Percentiles rank a stretch among this genome's conserved stretches.
These are phyloP conservation scores for Phorcus lineatus DNA, from an alignment of 2,888 invertebrate species.

Conservation along the genomic window DNA sequence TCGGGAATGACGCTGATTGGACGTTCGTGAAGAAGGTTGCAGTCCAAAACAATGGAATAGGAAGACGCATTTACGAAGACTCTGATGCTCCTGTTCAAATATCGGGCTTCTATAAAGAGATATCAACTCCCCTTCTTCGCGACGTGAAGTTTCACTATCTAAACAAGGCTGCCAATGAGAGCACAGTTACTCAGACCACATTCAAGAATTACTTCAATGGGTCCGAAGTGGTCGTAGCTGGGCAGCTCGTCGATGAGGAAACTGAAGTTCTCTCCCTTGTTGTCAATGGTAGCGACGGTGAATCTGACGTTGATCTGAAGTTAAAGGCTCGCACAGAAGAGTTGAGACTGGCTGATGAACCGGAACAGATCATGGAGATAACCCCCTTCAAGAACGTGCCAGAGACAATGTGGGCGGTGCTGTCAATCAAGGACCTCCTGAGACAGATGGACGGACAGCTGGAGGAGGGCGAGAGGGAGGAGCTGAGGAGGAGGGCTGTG, in stretches of 20 bases:
- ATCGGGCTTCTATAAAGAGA: slow-evolving; percentile 80
- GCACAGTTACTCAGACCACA: slow-evolving; percentile 42
- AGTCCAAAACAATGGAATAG: slow-evolving; percentile 82
- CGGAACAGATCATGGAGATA: slow-evolving; percentile 16
- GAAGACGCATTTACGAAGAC: slow-evolving; percentile 84
- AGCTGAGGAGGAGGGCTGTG: slow-evolving; percentile 45
- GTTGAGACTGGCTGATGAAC: not conserved
- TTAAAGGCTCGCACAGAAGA: slow-evolving; percentile 14
- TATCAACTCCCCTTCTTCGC: slow-evolving; percentile 83
- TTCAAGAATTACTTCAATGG: slow-evolving; percentile 56
- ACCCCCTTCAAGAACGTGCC: slow-evolving; percentile 44
- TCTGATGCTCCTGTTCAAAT: slow-evolving; percentile 84
- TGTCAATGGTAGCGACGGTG: slow-evolving; percentile 29
- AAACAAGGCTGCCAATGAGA: slow-evolving; percentile 57
- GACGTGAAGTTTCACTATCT: slow-evolving; percentile 82
- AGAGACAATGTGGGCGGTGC: slow-evolving; percentile 63
- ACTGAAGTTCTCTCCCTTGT: slow-evolving; percentile 24
- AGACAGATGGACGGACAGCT: slow-evolving; percentile 40
- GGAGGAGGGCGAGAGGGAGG: slow-evolving; percentile 29
- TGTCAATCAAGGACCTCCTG: slow-evolving; percentile 58
- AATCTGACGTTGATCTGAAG: slow-evolving; percentile 27
- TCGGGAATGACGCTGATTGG: slow-evolving; percentile 58
- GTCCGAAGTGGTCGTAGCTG: slow-evolving; percentile 57
- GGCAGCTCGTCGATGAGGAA: slow-evolving; percentile 26
- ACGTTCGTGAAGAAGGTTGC: slow-evolving; percentile 70